phyloP scores from a whole-genome alignment of 1,140 invertebrate species.

The Lamellibrachia luymesi region DNA sequence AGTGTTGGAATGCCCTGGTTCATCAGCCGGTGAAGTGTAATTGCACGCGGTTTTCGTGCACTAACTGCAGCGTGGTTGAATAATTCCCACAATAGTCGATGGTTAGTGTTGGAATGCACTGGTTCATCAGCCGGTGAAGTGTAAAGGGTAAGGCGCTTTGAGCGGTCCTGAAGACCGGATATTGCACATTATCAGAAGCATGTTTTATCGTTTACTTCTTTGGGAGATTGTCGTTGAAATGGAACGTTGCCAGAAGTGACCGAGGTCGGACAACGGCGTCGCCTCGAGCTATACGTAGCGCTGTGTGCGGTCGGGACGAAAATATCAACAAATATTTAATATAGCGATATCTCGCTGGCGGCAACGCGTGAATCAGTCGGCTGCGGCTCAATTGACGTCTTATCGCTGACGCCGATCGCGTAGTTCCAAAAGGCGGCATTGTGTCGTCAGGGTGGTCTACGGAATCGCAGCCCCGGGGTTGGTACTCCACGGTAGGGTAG shows the following conservation, averaged over 20 bases:
- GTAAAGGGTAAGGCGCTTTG: neutral
- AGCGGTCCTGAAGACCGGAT: neutral
- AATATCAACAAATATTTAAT: neutral
- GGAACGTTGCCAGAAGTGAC: neutral
- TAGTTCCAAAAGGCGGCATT: neutral
- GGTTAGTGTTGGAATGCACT: neutral
- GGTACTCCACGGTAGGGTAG: neutral
- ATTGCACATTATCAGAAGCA: neutral
- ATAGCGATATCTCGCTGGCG: neutral
- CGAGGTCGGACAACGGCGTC: neutral
- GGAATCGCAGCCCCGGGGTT: neutral
- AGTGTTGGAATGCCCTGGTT: neutral
- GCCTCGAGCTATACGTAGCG: neutral
- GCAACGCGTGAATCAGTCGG: neutral
- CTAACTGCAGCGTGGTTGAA: neutral
- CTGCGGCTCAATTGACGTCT: neutral
- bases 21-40: neutral
- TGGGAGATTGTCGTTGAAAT: neutral
- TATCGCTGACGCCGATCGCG: neutral
- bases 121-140: neutral
- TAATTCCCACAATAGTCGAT: neutral
- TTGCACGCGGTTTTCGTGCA: too few relatives aligned
- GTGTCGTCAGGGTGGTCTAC: neutral
- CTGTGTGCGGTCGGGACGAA: neutral
- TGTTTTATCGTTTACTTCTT: neutral